Evolutionary conservation across 2,797 vertebrate species (phyloP).

Genomic region (Diceros bicornis): DNA sequence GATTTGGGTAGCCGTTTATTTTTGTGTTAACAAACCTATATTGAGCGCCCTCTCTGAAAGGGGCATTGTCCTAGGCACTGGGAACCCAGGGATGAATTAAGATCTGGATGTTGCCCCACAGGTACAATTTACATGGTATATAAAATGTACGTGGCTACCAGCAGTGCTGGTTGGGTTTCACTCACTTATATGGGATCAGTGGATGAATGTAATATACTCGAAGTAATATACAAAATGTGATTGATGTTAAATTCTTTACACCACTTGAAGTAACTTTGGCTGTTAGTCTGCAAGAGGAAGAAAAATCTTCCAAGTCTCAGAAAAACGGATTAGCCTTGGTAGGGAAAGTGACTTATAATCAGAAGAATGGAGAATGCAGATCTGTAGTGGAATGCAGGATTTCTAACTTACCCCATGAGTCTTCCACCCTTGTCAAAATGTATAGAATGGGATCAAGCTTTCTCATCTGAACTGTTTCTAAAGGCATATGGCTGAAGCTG

Average conservation of each 20-base stretch:
- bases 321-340: fast-evolving
- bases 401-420: neutral
- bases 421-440: neutral
- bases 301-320: neutral
- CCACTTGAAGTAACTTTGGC: neutral
- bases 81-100: neutral
- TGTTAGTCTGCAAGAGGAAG: constrained; percentile 21
- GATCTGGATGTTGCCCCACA: neutral
- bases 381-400: neutral
- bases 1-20: neutral
- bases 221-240: neutral
- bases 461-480: neutral
- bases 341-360: neutral
- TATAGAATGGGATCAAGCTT: neutral
- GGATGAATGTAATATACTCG: neutral
- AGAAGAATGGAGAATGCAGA: neutral
- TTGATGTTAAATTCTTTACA: neutral
- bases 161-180: neutral
- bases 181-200: neutral
- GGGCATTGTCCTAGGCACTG: neutral
- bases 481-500: neutral
- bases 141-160: neutral
- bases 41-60: neutral
- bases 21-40: neutral
- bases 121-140: neutral